These are phyloP conservation scores for Cynopterus brachyotis DNA, from an alignment of 2,113 vertebrate genomes.

Conservation along the genomic window DNA sequence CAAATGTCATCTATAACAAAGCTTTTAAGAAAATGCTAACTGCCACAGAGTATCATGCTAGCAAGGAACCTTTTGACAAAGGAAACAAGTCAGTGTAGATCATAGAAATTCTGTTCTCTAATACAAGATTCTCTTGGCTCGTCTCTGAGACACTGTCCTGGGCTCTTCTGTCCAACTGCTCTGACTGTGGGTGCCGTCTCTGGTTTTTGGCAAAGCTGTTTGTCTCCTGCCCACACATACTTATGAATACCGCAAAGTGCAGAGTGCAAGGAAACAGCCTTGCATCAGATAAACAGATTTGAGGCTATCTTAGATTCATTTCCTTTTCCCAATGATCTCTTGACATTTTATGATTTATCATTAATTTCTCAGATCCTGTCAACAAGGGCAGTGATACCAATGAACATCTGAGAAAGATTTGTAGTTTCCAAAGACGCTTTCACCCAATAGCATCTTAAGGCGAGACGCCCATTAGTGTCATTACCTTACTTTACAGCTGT, in stretches of 20 bases:
- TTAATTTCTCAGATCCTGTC: background rate
- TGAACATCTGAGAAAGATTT: background rate
- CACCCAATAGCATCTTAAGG: background rate
- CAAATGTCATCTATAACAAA: background rate
- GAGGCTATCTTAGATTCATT: background rate
- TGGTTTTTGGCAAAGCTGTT: background rate
- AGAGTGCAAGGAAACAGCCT: background rate
- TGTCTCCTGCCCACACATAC: background rate
- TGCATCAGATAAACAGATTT: background rate
- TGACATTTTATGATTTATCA: background rate
- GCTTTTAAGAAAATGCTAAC: background rate
- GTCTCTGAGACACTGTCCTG: background rate
- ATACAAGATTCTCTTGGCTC: background rate
- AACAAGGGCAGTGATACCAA: background rate
- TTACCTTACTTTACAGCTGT: background rate
- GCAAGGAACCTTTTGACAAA: background rate
- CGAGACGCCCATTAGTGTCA: rapidly evolving
- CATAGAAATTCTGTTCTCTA: background rate
- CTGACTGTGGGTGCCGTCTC: background rate
- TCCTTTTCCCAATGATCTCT: background rate
- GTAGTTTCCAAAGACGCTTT: background rate
- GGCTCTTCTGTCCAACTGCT: background rate
- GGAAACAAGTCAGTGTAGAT: background rate
- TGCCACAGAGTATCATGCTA: background rate
- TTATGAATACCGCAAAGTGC: background rate